Conservation (phyloP, 2,113 vertebrate genomes). For the Oostethus manadensis region DNA sequence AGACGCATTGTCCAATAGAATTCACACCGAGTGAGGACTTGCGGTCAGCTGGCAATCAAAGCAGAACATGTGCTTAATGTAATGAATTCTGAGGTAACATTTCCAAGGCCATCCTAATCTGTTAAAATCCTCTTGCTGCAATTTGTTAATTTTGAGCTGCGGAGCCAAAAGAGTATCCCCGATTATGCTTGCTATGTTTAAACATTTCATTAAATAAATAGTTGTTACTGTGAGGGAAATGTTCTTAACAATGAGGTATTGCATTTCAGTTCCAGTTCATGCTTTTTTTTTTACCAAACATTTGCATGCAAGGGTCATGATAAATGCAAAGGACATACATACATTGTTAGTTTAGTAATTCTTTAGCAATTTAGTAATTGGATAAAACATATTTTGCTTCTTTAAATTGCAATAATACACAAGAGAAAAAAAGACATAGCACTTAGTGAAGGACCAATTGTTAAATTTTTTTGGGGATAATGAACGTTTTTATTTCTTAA, state of each 20-base stretch:
- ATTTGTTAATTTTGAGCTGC: conserved; percentile 12
- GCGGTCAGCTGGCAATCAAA: conserved; percentile 1
- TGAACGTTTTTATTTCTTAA: too few species aligned
- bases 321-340: too few species aligned
- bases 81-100: conserved; percentile 9
- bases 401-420: too few species aligned
- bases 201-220: conserved; percentile 3
- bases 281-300: too few species aligned
- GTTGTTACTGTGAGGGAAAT: background rate
- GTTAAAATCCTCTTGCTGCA: conserved; percentile 5
- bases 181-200: background rate
- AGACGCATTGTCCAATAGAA: background rate
- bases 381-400: too few species aligned
- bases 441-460: too few species aligned
- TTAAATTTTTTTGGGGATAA: too few species aligned
- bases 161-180: conserved; percentile 1
- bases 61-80: conserved; percentile 15
- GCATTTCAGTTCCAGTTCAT: background rate
- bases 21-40: background rate
- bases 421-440: too few species aligned
- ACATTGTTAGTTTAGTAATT: too few species aligned
- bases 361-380: too few species aligned
- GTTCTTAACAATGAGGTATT: background rate
- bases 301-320: too few species aligned
- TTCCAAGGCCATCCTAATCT: background rate